Evolutionary conservation across 2,797 vertebrate genomes (phyloP), one percentile per base, ranked within the genome.

Genomic region (Darevskia mixta): DNA sequence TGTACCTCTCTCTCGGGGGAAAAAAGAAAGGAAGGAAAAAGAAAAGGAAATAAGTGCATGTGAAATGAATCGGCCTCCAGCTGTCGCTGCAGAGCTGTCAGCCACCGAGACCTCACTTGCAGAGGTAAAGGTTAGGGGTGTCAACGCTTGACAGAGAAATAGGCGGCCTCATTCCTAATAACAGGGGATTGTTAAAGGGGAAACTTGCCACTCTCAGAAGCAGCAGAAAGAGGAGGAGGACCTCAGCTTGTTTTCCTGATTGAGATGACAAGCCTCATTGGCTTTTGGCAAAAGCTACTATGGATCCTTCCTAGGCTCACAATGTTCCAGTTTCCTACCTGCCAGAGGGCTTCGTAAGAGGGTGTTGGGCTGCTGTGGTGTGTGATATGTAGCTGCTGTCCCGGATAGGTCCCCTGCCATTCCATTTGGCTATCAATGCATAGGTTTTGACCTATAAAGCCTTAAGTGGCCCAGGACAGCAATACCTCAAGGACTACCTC

Each of bases 111-210:
- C 32, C 1, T 41, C 71, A 71, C 0, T 1, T 23, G 18, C 23
- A 3, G 0, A 0, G 0, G 0, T 41, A 84, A 88, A 88, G 90
- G 87, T 88, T 83, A 71, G 18, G n/a, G 49, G 43, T 88, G 83
- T 88, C 89, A 86, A 9, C 61, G 6, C 35, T 35, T 72, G 87
- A 73, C 77, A 85, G 81, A 87, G 76, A 84, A 87, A 87, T 80
- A 67, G 38, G 58, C 61, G n/a, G 27, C 82, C 71, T 87, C 32
- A 1, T 81, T 81, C 61, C 78, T 81, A 85, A 87, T 43, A 83
- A 87, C 55, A 64, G 23, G 76, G 86, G 58, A 38, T 73, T 67
- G 79, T 55, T 69, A 55, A 49, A 77, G n/a, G 79, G 27, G 17
- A 81, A 43, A 81, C 32, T 61, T 71, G 32, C 75, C 80, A 25